phyloP scores from a whole-genome alignment of 2,113 vertebrate genomes.

The Bagarius yarrelli region DNA sequence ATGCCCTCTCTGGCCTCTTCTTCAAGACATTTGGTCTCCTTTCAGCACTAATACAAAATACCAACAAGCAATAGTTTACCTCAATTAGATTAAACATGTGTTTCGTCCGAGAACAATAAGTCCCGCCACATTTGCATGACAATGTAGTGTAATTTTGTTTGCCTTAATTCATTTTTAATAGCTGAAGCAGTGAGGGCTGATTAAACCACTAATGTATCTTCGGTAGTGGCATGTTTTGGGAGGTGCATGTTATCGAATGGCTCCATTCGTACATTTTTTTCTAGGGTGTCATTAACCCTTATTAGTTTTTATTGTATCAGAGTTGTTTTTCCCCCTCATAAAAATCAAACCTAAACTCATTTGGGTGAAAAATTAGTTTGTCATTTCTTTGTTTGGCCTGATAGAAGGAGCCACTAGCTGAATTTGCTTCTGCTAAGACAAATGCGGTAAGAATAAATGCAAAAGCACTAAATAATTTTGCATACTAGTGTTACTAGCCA shows the following conservation, averaged over 20 bases:
- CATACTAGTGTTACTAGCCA: constrained; percentile 44
- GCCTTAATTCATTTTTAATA: constrained; percentile 75
- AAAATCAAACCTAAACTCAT: constrained; percentile 69
- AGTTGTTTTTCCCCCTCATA: constrained; percentile 63
- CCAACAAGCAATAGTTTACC: constrained; percentile 60
- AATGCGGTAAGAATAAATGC: constrained; percentile 58
- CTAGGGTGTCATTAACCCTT: constrained; percentile 80
- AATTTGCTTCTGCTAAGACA: constrained; percentile 66
- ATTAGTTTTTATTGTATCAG: constrained; percentile 72
- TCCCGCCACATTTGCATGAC: constrained; percentile 64
- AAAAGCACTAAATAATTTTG: constrained; percentile 48
- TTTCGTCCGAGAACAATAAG: constrained; percentile 63
- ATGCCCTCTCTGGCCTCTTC: constrained; percentile 29
- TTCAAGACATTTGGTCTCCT: constrained; percentile 37
- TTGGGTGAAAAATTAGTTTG: constrained; percentile 65
- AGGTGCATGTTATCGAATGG: constrained; percentile 69
- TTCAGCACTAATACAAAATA: constrained; percentile 31
- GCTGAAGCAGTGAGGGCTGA: constrained; percentile 69
- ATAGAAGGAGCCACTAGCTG: constrained; percentile 57
- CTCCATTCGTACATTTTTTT: constrained; percentile 75
- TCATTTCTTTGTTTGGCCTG: constrained; percentile 66
- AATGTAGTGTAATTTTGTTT: constrained; percentile 66
- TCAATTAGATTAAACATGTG: constrained; percentile 69
- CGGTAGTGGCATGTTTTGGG: constrained; percentile 64
- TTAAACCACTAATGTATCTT: constrained; percentile 75